These are phyloP conservation scores for Coregonus sp. DNA, from an alignment of 2,797 vertebrate genomes.

Conservation along the genomic window DNA sequence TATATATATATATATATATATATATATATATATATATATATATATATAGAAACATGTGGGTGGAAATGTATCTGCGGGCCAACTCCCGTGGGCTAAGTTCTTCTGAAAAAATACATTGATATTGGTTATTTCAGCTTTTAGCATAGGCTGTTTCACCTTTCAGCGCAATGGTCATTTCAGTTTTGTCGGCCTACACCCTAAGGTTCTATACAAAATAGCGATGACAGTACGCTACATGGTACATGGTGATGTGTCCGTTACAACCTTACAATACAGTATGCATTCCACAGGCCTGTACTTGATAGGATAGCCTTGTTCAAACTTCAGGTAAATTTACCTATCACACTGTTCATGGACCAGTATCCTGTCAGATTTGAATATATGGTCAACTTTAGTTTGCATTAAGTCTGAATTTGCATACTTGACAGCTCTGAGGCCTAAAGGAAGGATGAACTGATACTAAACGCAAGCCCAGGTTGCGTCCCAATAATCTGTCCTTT, in stretches of 20 bases:
- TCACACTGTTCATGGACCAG: not conserved
- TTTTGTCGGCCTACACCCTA: not conserved
- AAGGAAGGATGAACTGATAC: not conserved
- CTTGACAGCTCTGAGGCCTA: not conserved
- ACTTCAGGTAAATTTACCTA: not conserved
- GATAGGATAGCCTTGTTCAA: not conserved
- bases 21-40: too few species aligned
- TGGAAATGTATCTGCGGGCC: not conserved
- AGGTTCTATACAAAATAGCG: not conserved
- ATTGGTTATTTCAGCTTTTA: not conserved
- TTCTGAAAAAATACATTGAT: not conserved
- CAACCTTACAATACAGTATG: not conserved
- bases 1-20: too few species aligned
- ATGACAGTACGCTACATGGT: not conserved
- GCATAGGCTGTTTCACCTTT: not conserved
- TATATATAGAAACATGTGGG: too few species aligned
- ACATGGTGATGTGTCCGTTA: not conserved
- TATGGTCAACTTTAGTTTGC: not conserved
- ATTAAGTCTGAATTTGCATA: not conserved
- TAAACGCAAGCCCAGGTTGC: not conserved
- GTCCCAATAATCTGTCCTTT: not conserved
- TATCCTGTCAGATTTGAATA: conserved; percentile 11
- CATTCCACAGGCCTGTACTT: not conserved
- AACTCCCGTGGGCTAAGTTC: too few species aligned
- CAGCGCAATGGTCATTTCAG: not conserved